Percentiles rank a stretch among this genome's conserved stretches.
phyloP scores from a whole-genome alignment of 1,140 invertebrate species.

The Drosophila pachea region DNA sequence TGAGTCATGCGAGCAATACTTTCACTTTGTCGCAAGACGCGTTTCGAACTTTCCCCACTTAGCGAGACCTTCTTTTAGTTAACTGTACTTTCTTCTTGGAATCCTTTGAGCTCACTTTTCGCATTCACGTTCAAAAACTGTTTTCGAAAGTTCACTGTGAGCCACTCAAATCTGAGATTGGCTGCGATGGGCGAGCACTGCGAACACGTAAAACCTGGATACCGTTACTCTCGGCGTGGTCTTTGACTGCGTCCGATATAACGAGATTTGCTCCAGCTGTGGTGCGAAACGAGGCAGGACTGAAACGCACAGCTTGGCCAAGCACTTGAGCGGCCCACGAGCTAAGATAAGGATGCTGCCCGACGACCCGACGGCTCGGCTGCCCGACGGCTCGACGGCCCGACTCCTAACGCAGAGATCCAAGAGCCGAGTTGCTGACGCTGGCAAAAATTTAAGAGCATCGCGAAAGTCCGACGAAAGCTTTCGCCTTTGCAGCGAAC shows the following conservation, averaged over 20 bases:
- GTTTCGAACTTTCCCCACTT: not conserved
- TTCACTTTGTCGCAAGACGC: no score
- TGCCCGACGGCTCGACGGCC: not conserved
- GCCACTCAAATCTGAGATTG: slow-evolving; percentile 12
- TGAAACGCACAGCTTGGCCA: slow-evolving; percentile 22
- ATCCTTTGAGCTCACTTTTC: not conserved
- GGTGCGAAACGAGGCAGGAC: slow-evolving; percentile 52
- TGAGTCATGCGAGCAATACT: slow-evolving; percentile 23
- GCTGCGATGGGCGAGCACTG: no score
- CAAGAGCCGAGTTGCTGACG: slow-evolving; percentile 33
- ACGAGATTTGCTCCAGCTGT: slow-evolving; percentile 39
- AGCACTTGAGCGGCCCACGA: slow-evolving; percentile 21
- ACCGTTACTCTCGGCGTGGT: slow-evolving; percentile 6
- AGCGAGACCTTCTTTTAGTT: not conserved
- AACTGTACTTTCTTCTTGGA: slow-evolving; percentile 5
- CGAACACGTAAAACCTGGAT: slow-evolving; percentile 8
- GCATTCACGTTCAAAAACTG: not conserved
- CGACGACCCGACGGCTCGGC: no score
- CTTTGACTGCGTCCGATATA: slow-evolving; percentile 24
- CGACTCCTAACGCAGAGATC: slow-evolving; percentile 17
- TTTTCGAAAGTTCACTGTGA: slow-evolving; percentile 14
- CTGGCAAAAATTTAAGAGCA: slow-evolving; percentile 47
- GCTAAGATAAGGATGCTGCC: slow-evolving; percentile 29
- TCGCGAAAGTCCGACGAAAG: not conserved
- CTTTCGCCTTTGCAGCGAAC: slow-evolving; percentile 17